Evolutionary conservation across 2,113 vertebrate species (phyloP).

Genomic region (Thinocorus orbignyianus): DNA sequence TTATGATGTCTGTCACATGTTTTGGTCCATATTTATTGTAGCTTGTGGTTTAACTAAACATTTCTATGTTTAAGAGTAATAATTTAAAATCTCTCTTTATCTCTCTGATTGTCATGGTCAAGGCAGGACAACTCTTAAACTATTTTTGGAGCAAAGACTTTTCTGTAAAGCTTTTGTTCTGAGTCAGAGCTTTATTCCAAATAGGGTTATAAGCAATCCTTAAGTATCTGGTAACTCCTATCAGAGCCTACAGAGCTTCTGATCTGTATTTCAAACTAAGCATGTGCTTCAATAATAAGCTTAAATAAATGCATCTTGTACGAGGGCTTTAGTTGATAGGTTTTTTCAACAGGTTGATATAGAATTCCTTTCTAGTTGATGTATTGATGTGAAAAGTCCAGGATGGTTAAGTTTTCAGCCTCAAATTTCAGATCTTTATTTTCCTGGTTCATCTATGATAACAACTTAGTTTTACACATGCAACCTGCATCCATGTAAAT

Average conservation of each 20-base stretch:
- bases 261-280: neutral
- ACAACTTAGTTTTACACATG: neutral
- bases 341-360: neutral
- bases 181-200: neutral
- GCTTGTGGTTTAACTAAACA: neutral
- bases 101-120: neutral
- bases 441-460: neutral
- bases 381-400: neutral
- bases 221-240: neutral
- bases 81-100: neutral
- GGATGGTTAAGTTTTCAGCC: neutral
- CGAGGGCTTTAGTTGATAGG: neutral
- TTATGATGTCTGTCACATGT: neutral
- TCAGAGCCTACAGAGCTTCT: neutral
- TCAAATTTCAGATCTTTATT: conserved; percentile 1
- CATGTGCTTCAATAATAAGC: neutral
- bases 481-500: neutral
- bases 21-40: neutral
- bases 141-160: neutral
- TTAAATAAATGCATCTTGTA: neutral
- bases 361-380: neutral
- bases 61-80: neutral
- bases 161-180: neutral
- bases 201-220: neutral
- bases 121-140: neutral